Conservation (phyloP, 2,113 vertebrate genomes). For the Bufo bufo region DNA sequence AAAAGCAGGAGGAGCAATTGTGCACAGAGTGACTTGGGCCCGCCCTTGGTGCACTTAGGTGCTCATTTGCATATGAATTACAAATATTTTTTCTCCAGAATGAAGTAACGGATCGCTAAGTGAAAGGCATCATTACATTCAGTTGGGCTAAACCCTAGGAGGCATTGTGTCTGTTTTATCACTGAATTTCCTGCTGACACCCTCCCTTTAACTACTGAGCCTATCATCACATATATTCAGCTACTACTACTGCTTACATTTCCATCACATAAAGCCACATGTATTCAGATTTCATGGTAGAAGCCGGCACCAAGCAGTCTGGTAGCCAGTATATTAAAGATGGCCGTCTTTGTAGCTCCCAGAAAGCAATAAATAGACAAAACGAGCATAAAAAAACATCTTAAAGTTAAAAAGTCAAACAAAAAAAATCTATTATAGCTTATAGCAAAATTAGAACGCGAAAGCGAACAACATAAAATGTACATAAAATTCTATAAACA, state of each 20-base stretch:
- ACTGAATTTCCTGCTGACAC: too few species aligned
- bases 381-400: neutral
- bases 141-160: too few species aligned
- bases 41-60: too few species aligned
- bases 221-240: neutral
- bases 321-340: neutral
- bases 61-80: too few species aligned
- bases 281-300: neutral
- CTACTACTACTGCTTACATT: neutral
- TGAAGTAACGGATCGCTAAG: too few species aligned
- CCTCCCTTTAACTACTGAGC: neutral
- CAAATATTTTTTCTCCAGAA: too few species aligned
- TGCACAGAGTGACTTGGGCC: too few species aligned
- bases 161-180: too few species aligned
- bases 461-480: conserved; percentile 32
- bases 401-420: neutral
- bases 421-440: neutral
- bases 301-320: conserved; percentile 10
- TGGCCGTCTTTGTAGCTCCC: neutral
- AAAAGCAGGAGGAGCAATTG: too few species aligned
- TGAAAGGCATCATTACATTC: too few species aligned
- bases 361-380: conserved; percentile 1
- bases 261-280: conserved; percentile 5
- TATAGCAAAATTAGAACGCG: neutral
- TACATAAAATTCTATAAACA: conserved; percentile 39